Percentiles rank a stretch among this genome's conserved stretches.
Evolutionary conservation across 2,888 invertebrate species (phyloP).

Genomic region (Acleris holmiana): DNA sequence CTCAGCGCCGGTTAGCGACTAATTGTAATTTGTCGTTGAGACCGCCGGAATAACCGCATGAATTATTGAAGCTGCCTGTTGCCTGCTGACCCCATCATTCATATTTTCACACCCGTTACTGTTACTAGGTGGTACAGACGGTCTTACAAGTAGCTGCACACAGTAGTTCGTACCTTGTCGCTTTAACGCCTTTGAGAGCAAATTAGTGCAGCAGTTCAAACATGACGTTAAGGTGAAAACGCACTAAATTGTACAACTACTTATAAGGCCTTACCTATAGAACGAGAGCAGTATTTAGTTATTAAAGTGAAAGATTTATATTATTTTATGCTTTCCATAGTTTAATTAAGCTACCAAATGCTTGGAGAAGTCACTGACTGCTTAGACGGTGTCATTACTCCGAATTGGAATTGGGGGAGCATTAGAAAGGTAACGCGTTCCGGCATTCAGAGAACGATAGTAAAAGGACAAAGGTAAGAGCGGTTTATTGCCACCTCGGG

Average conservation of each 20-base stretch:
- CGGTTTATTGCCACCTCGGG: constrained; percentile 11
- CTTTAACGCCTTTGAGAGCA: too few species aligned
- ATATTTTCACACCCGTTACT: not conserved
- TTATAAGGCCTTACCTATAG: too few species aligned
- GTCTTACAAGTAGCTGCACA: too few species aligned
- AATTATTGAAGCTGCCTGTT: constrained; percentile 7
- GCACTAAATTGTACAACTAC: too few species aligned
- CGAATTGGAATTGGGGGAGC: constrained; percentile 15
- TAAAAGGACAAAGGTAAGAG: constrained; percentile 6
- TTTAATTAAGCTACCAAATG: constrained; percentile 7
- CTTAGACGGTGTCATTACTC: constrained; percentile 17
- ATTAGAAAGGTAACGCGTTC: constrained; percentile 7
- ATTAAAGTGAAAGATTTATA: not conserved
- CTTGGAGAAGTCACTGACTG: constrained; percentile 20
- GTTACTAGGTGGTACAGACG: too few species aligned
- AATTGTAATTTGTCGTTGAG: constrained; percentile 28
- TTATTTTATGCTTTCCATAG: constrained; percentile 3
- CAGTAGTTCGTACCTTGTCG: too few species aligned
- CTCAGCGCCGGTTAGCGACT: constrained; percentile 9
- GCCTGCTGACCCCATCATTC: not conserved
- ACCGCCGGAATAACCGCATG: not conserved
- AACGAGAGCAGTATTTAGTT: too few species aligned
- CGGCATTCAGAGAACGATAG: constrained; percentile 1
- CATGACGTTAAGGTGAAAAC: too few species aligned
- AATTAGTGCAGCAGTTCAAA: too few species aligned